Conservation (phyloP, 2,888 invertebrate species). For the Chymomyza amoena region DNA sequence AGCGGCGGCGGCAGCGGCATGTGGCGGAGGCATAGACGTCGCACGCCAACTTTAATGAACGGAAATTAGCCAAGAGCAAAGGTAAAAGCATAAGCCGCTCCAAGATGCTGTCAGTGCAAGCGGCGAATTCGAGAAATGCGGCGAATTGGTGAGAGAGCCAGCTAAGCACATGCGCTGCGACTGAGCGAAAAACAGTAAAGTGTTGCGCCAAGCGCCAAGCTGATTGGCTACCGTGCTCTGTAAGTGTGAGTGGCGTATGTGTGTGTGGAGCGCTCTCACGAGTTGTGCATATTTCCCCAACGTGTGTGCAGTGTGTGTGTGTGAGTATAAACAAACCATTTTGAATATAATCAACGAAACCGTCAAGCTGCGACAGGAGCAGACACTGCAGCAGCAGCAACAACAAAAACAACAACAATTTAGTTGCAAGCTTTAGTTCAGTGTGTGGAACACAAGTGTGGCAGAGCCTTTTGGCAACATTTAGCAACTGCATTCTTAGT, state of each 20-base stretch:
- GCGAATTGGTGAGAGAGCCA: conserved; percentile 21
- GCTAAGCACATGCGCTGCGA: neutral
- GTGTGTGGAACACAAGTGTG: conserved; percentile 65
- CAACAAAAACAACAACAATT: conserved; percentile 22
- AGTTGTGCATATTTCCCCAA: conserved; percentile 22
- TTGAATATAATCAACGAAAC: conserved; percentile 66
- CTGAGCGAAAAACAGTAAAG: neutral
- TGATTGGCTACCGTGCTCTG: conserved; percentile 1
- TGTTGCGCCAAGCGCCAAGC: conserved; percentile 13
- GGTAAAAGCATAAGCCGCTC: conserved; percentile 18
- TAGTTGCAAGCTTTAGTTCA: conserved; percentile 27
- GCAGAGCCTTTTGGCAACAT: conserved; percentile 10
- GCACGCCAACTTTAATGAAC: conserved; percentile 70
- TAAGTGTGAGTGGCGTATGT: conserved; percentile 18
- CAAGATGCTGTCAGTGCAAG: conserved; percentile 40
- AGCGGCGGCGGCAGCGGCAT: neutral
- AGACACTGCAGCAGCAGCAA: conserved; percentile 12
- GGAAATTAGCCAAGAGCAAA: conserved; percentile 63
- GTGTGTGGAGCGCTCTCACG: neutral
- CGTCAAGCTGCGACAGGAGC: neutral
- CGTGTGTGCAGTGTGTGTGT: conserved; percentile 17
- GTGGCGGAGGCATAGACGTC: conserved; percentile 9
- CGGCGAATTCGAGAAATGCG: conserved; percentile 26
- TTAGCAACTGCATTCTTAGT: conserved; percentile 19
- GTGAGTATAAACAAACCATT: conserved; percentile 70